A percentile compares a stretch with the other conserved stretches of the same genome.
These are phyloP conservation scores for Zosterops borbonicus DNA, from an alignment of 2,113 vertebrate genomes.

Conservation along the genomic window DNA sequence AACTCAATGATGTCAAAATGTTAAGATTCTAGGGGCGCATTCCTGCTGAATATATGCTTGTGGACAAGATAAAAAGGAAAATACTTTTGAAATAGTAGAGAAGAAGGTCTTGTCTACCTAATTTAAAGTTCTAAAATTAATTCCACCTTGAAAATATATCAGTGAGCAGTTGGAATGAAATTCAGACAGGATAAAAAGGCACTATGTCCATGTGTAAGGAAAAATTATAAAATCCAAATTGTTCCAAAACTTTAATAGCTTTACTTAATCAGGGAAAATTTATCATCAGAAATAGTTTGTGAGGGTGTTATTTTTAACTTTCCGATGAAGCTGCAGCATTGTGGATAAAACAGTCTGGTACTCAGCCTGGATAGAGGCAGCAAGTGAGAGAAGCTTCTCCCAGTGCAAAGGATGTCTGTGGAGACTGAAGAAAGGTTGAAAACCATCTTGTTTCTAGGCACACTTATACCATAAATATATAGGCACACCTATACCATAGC, in stretches of 20 bases:
- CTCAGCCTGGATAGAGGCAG: background rate
- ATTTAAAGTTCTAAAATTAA: background rate
- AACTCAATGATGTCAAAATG: background rate
- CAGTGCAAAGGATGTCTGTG: background rate
- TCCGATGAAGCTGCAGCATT: background rate
- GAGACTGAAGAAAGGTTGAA: background rate
- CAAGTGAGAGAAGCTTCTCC: background rate
- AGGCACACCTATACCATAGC: background rate
- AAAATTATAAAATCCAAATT: background rate
- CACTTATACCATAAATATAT: background rate
- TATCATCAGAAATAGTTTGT: background rate
- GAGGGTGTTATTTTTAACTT: background rate
- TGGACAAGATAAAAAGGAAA: background rate
- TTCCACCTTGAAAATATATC: background rate
- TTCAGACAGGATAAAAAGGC: background rate
- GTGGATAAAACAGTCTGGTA: background rate
- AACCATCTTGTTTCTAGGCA: background rate
- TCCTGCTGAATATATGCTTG: background rate
- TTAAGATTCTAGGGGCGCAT: accelerated
- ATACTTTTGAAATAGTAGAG: background rate
- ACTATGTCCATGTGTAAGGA: background rate
- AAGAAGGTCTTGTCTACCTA: background rate
- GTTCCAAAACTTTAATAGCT: background rate
- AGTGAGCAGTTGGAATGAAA: background rate
- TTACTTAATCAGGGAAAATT: background rate